phyloP scores from a whole-genome alignment of 64 coral and sea anemone species.

The Trachythela sp. region DNA sequence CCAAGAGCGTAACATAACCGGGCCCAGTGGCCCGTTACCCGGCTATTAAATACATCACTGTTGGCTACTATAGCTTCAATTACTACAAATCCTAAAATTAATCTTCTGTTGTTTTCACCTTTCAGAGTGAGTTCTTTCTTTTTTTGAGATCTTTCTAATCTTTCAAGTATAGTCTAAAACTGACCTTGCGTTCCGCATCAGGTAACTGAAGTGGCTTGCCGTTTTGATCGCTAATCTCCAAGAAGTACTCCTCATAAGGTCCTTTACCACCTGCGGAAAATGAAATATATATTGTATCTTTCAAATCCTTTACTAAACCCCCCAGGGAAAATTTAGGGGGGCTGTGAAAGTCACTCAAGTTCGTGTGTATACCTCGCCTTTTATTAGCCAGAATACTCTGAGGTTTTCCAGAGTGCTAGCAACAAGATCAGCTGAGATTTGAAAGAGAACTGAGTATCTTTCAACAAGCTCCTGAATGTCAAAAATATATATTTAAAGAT shows the following conservation, averaged over 20 bases:
- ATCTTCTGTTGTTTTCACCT: too few relatives aligned
- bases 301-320: too few relatives aligned
- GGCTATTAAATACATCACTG: too few relatives aligned
- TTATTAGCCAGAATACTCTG: slow-evolving; percentile 62
- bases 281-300: not conserved
- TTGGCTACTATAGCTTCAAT: too few relatives aligned
- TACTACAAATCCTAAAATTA: too few relatives aligned
- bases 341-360: too few relatives aligned
- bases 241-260: slow-evolving; percentile 48
- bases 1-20: too few relatives aligned
- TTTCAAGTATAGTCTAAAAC: not conserved
- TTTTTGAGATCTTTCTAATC: too few relatives aligned
- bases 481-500: too few relatives aligned
- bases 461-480: not conserved
- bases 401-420: not conserved
- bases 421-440: not conserved
- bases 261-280: not conserved
- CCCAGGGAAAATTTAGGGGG: too few relatives aligned
- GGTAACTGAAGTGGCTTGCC: slow-evolving; percentile 66
- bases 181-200: slow-evolving; percentile 85
- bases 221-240: slow-evolving; percentile 90
- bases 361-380: slow-evolving; percentile 62
- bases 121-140: too few relatives aligned
- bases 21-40: too few relatives aligned
- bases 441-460: not conserved